These are phyloP conservation scores for Arbacia lixula DNA, from an alignment of 53 echinoderm and acorn worm genomes.

Conservation along the genomic window DNA sequence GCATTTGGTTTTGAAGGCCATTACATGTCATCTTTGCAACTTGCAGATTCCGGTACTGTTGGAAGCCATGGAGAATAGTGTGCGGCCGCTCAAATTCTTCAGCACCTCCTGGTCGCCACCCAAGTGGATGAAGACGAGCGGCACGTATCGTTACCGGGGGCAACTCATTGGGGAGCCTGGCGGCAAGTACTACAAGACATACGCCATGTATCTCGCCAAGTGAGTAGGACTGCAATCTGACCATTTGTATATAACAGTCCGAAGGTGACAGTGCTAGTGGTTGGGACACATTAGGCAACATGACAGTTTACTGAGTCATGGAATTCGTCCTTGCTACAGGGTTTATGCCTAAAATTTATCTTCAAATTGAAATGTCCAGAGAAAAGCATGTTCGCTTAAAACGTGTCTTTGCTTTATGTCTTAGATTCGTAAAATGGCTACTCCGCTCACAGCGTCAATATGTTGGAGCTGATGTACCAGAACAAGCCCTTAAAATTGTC, in stretches of 20 bases:
- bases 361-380: too few relatives aligned
- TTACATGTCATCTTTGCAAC: too few relatives aligned
- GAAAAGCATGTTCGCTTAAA: too few relatives aligned
- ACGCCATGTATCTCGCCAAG: constrained; percentile 81
- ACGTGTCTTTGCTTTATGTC: background rate
- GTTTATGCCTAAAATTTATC: too few relatives aligned
- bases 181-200: constrained; percentile 79
- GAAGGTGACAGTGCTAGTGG: too few relatives aligned
- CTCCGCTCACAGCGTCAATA: constrained; percentile 32
- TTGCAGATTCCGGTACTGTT: constrained; percentile 32
- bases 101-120: constrained; percentile 41
- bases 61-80: constrained; percentile 20
- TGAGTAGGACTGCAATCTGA: too few relatives aligned
- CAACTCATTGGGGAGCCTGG: constrained; percentile 73
- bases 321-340: too few relatives aligned
- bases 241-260: too few relatives aligned
- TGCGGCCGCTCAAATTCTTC: constrained; percentile 45
- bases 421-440: constrained; percentile 71
- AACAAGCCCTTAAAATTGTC: constrained; percentile 44
- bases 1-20: too few relatives aligned
- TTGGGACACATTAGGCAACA: too few relatives aligned
- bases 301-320: too few relatives aligned
- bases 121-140: constrained; percentile 49
- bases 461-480: constrained; percentile 71
- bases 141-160: constrained; percentile 21